Conservation (phyloP, 2,113 vertebrate genomes). For the Phaethornis superciliosus region DNA sequence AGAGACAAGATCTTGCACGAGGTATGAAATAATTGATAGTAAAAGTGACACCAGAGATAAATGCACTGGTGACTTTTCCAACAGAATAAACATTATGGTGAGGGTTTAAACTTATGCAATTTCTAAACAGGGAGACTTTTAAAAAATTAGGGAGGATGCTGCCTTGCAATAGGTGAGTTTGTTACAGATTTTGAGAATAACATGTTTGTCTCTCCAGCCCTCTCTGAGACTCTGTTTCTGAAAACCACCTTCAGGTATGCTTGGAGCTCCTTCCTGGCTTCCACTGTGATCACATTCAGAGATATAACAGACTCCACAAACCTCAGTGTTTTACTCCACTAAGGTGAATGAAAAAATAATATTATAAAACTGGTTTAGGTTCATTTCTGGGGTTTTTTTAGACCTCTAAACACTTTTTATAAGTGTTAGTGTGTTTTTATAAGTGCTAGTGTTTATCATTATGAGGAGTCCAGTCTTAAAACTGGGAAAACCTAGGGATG, state of each 20-base stretch:
- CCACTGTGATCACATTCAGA: background rate
- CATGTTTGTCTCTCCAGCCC: background rate
- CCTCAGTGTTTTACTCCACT: background rate
- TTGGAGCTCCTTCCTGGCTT: background rate
- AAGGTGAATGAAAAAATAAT: background rate
- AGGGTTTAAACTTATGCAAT: background rate
- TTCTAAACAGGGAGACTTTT: background rate
- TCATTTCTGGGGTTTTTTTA: background rate
- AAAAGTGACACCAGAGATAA: constrained; percentile 25
- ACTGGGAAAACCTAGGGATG: background rate
- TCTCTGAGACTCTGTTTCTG: background rate
- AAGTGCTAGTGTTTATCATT: background rate
- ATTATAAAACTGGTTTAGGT: background rate
- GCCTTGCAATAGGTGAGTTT: background rate
- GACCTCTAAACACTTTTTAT: background rate
- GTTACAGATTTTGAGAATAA: background rate
- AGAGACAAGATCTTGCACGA: background rate
- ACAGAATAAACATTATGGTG: background rate
- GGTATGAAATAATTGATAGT: background rate
- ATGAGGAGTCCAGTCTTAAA: background rate
- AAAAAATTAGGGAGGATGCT: background rate
- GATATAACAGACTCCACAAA: background rate
- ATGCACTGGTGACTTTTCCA: background rate
- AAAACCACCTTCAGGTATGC: background rate
- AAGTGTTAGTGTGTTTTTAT: background rate